These are phyloP conservation scores for Anoplophora glabripennis DNA, from an alignment of 1,140 invertebrate genomes.

Conservation along the genomic window DNA sequence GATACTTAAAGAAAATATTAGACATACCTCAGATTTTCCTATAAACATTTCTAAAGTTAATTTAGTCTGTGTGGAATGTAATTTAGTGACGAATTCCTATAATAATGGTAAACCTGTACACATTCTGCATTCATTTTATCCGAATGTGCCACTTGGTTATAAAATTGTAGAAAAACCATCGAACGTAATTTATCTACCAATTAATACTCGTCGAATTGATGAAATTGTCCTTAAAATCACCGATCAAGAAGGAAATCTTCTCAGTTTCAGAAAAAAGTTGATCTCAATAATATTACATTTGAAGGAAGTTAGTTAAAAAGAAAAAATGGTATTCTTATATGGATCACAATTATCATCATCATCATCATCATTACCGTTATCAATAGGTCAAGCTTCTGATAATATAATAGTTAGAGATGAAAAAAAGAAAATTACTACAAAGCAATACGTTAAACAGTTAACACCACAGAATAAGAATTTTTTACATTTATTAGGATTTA, in stretches of 20 bases:
- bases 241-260: no score
- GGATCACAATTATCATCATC: no score
- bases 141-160: constrained; percentile 31
- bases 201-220: background rate
- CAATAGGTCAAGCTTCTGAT: no score
- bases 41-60: constrained; percentile 33
- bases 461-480: background rate
- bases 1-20: constrained; percentile 17
- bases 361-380: no score
- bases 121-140: constrained; percentile 42
- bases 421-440: no score
- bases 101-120: constrained; percentile 36
- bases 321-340: constrained; percentile 9
- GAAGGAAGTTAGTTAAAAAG: background rate
- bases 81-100: constrained; percentile 35
- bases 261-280: constrained; percentile 2
- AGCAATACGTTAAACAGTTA: background rate
- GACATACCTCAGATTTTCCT: constrained; percentile 24
- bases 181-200: constrained; percentile 43
- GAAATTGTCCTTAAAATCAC: constrained; percentile 1
- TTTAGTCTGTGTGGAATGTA: constrained; percentile 30
- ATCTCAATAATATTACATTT: background rate
- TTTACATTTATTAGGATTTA: background rate
- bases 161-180: constrained; percentile 39
- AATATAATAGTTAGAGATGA: no score